Conservation (phyloP, 2,113 vertebrate genomes). For the Orthonyx spaldingii region DNA sequence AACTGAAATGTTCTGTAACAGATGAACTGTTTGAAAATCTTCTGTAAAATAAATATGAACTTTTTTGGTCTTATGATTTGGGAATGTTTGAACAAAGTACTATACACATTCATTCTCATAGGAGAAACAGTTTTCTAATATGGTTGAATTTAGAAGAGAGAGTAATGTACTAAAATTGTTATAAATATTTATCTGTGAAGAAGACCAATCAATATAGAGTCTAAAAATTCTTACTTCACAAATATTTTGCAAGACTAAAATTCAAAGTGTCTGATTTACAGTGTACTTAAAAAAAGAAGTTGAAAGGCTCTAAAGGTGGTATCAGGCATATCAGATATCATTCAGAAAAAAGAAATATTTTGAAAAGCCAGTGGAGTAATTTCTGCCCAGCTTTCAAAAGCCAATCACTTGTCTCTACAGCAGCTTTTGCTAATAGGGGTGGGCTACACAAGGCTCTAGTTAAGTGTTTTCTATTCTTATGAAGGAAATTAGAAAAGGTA, state of each 20-base stretch:
- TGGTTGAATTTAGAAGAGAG: not conserved
- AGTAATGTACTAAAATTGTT: not conserved
- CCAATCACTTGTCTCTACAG: not conserved
- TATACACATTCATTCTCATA: not conserved
- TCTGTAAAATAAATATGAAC: not conserved
- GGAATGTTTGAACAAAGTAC: not conserved
- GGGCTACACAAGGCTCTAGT: not conserved
- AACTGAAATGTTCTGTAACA: not conserved
- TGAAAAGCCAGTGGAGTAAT: not conserved
- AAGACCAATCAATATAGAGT: not conserved
- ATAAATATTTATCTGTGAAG: constrained; percentile 17
- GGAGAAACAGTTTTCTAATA: not conserved
- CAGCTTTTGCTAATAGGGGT: not conserved
- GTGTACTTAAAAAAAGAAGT: not conserved
- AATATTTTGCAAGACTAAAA: constrained; percentile 8
- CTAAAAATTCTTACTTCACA: constrained; percentile 11
- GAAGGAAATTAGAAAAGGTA: not conserved
- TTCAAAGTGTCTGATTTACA: not conserved
- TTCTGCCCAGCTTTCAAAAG: not conserved
- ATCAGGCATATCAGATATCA: not conserved
- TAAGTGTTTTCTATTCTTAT: not conserved
- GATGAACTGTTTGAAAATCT: not conserved
- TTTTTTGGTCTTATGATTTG: not conserved
- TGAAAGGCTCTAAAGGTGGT: not conserved
- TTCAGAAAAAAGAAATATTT: not conserved